A percentile compares a stretch with the other conserved stretches of the same genome.
Evolutionary conservation across 2,888 invertebrate species (phyloP).

Genomic region (Callosobruchus maculatus): DNA sequence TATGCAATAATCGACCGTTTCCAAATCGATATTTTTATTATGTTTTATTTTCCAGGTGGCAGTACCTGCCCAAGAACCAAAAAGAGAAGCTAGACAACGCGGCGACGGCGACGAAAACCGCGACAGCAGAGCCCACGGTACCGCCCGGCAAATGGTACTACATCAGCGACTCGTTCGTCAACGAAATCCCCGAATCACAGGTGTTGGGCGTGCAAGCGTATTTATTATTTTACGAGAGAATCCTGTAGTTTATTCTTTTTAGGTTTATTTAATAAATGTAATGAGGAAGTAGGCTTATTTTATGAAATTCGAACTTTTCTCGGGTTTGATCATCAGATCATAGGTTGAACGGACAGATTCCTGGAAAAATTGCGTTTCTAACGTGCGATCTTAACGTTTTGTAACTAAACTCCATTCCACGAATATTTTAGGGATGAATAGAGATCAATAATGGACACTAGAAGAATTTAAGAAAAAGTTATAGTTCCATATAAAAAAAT

Average conservation of each 20-base stretch:
- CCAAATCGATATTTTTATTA: neutral
- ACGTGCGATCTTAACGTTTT: too few relatives aligned
- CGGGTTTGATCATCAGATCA: neutral
- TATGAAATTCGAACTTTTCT: neutral
- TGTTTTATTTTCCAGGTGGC: conserved; percentile 50
- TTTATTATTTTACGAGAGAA: conserved; percentile 92
- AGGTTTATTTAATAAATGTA: neutral
- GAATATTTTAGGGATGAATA: too few relatives aligned
- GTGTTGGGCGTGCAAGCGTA: conserved; percentile 90
- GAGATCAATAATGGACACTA: too few relatives aligned
- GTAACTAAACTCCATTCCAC: too few relatives aligned
- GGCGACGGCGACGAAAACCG: conserved; percentile 42
- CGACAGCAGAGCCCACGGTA: conserved; percentile 47
- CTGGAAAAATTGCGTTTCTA: neutral
- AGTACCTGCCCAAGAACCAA: conserved; percentile 60
- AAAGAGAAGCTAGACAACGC: conserved; percentile 45
- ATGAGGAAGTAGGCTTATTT: neutral
- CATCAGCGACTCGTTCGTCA: conserved; percentile 86
- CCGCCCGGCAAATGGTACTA: conserved; percentile 87
- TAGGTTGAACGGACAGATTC: neutral
- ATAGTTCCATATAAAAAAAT: too few relatives aligned
- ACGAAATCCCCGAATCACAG: conserved; percentile 72
- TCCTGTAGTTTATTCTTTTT: conserved; percentile 56
- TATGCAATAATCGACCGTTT: neutral
- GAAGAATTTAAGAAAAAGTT: too few relatives aligned